These are phyloP conservation scores for Thereuonema tuberculata DNA, from an alignment of 1,140 invertebrate genomes.

Conservation along the genomic window DNA sequence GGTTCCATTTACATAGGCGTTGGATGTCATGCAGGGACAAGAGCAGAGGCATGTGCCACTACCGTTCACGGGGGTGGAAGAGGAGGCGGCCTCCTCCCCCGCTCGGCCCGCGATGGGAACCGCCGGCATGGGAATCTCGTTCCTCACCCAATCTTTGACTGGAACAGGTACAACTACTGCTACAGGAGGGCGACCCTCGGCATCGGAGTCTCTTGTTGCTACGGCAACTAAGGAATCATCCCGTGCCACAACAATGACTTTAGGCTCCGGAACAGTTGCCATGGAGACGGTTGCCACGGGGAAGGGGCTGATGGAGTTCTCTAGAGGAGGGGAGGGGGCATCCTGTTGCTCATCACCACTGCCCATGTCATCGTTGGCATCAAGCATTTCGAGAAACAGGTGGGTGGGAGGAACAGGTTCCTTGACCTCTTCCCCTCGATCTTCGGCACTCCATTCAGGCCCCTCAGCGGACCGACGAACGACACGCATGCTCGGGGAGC, in stretches of 20 bases:
- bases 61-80: too few species aligned
- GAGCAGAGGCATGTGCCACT: too few species aligned
- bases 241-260: background rate
- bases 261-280: background rate
- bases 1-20: too few species aligned
- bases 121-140: background rate
- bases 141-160: background rate
- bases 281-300: slow-evolving; percentile 1
- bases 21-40: too few species aligned
- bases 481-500: background rate
- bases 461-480: slow-evolving; percentile 4
- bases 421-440: background rate
- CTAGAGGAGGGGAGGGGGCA: background rate
- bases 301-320: slow-evolving; percentile 15
- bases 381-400: slow-evolving; percentile 8
- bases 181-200: background rate
- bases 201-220: background rate
- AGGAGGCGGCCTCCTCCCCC: too few species aligned
- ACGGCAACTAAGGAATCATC: background rate
- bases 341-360: background rate
- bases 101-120: background rate
- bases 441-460: background rate
- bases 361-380: slow-evolving; percentile 1
- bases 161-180: background rate
- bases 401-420: background rate